Percentiles rank a stretch among this genome's conserved stretches.
phyloP scores from a whole-genome alignment of 2,888 invertebrate species.

The Pachliopta kotzebuea region DNA sequence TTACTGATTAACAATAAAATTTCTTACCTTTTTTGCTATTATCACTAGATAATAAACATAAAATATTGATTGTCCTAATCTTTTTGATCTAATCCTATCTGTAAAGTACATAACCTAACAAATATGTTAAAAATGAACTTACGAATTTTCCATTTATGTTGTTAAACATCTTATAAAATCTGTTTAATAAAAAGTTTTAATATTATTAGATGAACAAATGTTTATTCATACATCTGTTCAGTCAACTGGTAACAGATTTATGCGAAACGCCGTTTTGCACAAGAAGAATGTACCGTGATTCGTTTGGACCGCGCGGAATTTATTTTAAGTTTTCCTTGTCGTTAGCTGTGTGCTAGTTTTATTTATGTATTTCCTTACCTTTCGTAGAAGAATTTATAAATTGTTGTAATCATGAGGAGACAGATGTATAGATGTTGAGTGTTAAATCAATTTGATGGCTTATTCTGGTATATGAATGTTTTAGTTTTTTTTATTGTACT shows the following conservation, averaged over 20 bases:
- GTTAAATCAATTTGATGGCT: too few species aligned
- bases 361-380: conserved; percentile 4
- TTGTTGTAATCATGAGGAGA: too few species aligned
- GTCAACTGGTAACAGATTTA: conserved; percentile 16
- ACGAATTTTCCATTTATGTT: conserved; percentile 33
- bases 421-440: too few species aligned
- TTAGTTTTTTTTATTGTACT: too few species aligned
- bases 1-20: conserved; percentile 10
- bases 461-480: too few species aligned
- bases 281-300: conserved; percentile 17
- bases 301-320: conserved; percentile 25
- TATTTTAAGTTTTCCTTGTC: conserved; percentile 28
- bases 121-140: conserved; percentile 28
- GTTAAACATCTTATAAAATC: conserved; percentile 15
- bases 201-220: conserved; percentile 2
- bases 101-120: conserved; percentile 23
- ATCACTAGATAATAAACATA: conserved; percentile 27
- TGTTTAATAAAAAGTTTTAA: neutral
- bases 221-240: conserved; percentile 17
- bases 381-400: conserved; percentile 2
- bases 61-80: conserved; percentile 22
- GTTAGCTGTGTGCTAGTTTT: conserved; percentile 10
- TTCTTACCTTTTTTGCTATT: conserved; percentile 23
- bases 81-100: conserved; percentile 9
- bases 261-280: conserved; percentile 14